These are phyloP conservation scores for Drosophila equinoxialis DNA, from an alignment of 1,140 invertebrate genomes.

Conservation along the genomic window DNA sequence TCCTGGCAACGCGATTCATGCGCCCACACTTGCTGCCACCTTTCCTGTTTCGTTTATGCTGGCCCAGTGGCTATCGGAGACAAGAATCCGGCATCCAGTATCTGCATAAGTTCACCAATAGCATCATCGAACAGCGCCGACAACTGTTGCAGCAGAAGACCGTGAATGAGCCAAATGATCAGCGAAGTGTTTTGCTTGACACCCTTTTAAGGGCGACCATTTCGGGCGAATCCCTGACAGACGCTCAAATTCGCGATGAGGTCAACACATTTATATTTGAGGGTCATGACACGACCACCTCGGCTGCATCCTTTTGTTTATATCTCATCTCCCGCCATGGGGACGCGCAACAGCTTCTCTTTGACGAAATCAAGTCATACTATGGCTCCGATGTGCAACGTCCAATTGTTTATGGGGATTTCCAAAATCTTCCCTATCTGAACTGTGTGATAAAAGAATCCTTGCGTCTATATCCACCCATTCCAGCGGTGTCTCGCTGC, in stretches of 20 bases:
- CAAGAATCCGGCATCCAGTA: constrained; percentile 58
- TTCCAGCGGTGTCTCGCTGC: constrained; percentile 85
- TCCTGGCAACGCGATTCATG: constrained; percentile 59
- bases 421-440: constrained; percentile 85
- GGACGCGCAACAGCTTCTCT: constrained; percentile 84
- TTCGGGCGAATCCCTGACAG: constrained; percentile 83
- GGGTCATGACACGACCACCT: constrained; percentile 82
- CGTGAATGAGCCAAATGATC: background rate
- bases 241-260: constrained; percentile 87
- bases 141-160: constrained; percentile 15
- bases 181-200: constrained; percentile 86
- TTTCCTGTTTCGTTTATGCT: constrained; percentile 52
- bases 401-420: constrained; percentile 83
- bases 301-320: constrained; percentile 60
- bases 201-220: constrained; percentile 86
- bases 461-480: constrained; percentile 85
- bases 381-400: constrained; percentile 82
- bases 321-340: constrained; percentile 64
- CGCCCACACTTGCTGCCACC: constrained; percentile 68
- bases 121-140: constrained; percentile 62
- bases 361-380: constrained; percentile 85
- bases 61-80: constrained; percentile 63
- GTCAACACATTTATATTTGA: constrained; percentile 88
- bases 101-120: constrained; percentile 71
- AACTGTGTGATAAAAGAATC: constrained; percentile 86